Base-by-base conservation (phyloP, 2,113 vertebrate genomes). In the Microtus pennsylvanicus region DNA sequence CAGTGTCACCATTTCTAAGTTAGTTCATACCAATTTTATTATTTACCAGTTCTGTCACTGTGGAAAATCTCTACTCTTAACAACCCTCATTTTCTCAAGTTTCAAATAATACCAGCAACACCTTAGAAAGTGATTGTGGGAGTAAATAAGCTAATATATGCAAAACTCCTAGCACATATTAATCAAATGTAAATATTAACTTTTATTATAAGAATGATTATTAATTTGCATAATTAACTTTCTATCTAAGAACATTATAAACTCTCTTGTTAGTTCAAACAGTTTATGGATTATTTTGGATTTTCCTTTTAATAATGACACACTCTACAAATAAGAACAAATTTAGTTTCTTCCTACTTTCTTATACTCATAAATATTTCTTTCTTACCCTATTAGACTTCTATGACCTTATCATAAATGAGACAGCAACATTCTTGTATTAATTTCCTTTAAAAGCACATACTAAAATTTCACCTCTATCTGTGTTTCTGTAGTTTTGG, bases 261-360 rank as follows among this genome's bases (percentile, higher is more conserved):
- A 94, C 17, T 85, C 47, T 55, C 26, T 50, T 89, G 12, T 93
- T 92, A 78, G 24, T 74, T 96, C 86, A 89, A 90, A 92, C 42
- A 90, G 86, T 80, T 76, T 81, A 42, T 63, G n/a, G 17, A 81
- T 76, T 87, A 72, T 72, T 72, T 96, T 83, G 7, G 19, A 90
- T 90, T 92, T 89, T 92, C 70, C 86, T 94, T 93, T 87, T 42
- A 95, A 83, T 94, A 94, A 74, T 72, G 52, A 95, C 86, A 87
- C 33, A 47, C 21, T 94, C 52, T 69, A 52, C 5, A 93, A 38
- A 14, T 81, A 87, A 65, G 11, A 89, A 63, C 17, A 94, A 88
- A 89, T 38, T 65, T 90, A 85, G 7, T 58, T 89, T 89, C 11
- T 93, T 93, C 33, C 11, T 83, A n/a, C 69, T 80, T 90, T 28